Evolutionary conservation across 2,113 vertebrate genomes (phyloP).

Genomic region (Corythornis vintsioides): DNA sequence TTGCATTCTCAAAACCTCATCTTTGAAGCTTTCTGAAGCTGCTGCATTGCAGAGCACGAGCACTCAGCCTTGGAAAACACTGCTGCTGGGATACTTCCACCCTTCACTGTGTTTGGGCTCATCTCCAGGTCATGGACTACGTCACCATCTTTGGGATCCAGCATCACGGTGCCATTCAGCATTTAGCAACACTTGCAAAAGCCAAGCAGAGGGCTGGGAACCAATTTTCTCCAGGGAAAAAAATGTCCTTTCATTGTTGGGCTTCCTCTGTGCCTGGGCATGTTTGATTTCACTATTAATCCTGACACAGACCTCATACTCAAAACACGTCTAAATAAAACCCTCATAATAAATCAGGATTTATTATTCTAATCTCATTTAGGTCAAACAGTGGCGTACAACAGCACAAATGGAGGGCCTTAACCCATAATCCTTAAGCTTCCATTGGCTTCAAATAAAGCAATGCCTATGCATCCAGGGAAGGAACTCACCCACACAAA

Average conservation of each 20-base stretch:
- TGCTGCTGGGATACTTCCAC: not conserved
- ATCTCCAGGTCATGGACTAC: not conserved
- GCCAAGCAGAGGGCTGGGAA: constrained; percentile 48
- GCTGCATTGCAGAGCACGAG: not conserved
- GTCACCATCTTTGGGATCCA: constrained; percentile 23
- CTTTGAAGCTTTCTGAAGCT: not conserved
- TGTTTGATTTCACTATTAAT: constrained; percentile 52
- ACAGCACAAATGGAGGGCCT: constrained; percentile 1
- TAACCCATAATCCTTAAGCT: constrained; percentile 44
- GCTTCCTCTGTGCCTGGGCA: constrained; percentile 43
- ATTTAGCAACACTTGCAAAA: not conserved
- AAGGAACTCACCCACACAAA: not conserved
- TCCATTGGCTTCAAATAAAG: constrained; percentile 5
- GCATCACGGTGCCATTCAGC: not conserved
- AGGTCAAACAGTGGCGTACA: constrained; percentile 53
- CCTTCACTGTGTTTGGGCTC: not conserved
- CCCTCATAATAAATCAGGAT: constrained; percentile 62
- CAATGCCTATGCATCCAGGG: not conserved
- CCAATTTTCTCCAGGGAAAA: constrained; percentile 59
- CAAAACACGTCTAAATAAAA: constrained; percentile 59
- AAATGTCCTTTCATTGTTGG: constrained; percentile 21
- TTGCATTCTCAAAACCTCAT: not conserved
- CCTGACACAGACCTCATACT: constrained; percentile 48
- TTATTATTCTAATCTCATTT: constrained; percentile 71
- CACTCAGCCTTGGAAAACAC: not conserved